Conservation (phyloP, 2,888 invertebrate genomes). For the Ptychoptera contaminata region DNA sequence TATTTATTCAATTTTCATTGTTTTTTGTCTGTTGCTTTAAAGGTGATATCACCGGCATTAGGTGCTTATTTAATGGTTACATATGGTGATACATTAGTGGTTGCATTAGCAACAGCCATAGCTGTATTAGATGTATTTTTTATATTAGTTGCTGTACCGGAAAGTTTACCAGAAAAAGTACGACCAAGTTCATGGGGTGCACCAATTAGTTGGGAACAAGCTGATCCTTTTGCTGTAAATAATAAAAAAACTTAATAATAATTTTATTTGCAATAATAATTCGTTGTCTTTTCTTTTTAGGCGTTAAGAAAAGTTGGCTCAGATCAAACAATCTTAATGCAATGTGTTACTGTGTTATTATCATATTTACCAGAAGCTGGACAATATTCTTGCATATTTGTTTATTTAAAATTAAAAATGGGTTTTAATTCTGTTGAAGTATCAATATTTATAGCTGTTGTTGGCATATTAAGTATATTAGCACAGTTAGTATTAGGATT, state of each 20-base stretch:
- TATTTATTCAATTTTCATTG: conserved; percentile 1
- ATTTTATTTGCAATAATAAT: background rate
- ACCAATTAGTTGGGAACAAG: conserved; percentile 92
- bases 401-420: conserved; percentile 94
- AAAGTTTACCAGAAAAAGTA: conserved; percentile 91
- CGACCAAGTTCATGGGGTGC: conserved; percentile 65
- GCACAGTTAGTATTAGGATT: conserved; percentile 81
- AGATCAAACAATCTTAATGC: conserved; percentile 88
- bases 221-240: conserved; percentile 84
- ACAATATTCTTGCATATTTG: conserved; percentile 99
- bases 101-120: conserved; percentile 88
- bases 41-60: conserved; percentile 85
- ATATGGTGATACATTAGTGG: conserved; percentile 74
- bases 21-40: conserved; percentile 7
- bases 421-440: conserved; percentile 91
- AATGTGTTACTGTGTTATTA: conserved; percentile 93
- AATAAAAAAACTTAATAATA: background rate
- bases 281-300: conserved; percentile 19
- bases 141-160: conserved; percentile 94
- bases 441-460: conserved; percentile 92
- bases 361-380: conserved; percentile 97
- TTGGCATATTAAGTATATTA: conserved; percentile 89
- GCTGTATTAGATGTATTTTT: conserved; percentile 95
- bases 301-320: conserved; percentile 83
- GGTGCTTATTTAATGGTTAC: conserved; percentile 78